Evolutionary conservation across 1,140 invertebrate genomes (phyloP), one percentile per base, ranked within the genome.

Genomic region (Cydia fagiglandana): DNA sequence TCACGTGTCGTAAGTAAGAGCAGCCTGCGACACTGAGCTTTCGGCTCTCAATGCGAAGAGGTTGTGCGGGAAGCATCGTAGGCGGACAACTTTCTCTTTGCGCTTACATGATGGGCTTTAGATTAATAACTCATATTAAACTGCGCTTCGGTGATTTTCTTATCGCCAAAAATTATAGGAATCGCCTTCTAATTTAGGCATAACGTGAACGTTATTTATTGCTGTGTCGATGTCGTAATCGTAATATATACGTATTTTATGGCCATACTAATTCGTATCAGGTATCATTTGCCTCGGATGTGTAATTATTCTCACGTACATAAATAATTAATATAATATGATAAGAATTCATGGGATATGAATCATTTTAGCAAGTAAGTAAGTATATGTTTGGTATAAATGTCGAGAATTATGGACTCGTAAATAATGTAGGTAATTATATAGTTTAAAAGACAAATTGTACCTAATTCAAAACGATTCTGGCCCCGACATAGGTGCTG

Each of bases 31-130:
- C 53, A 53, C 73, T 41, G 68, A 77, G 53, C 76, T 64, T 74
- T 45, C 76, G 70, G 70, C 38, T 38, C 73, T 41, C 7, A 66
- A 45, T 75, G 64, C 73, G 76, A 77, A 77, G 76, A 77, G 74
- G 77, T 81, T 88, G 84, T 75, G 83, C 84, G 79, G 81, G 78
- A 73, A 80, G n/a, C 80, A 78, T 79, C 80, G 86, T 86, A 86
- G 87, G 87, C 86, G 83, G 86, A 86, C 90, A 86, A 89, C 90
- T 90, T 90, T 89, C 88, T 86, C 86, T 91, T 88, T 82, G 81
- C 76, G 66, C 81, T 79, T 84, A 70, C 66, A 70, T 70, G 66
- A 70, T 45, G n/a, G 50, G 50, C 45, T 56, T 53, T 74, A 74
- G 45, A 74, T 74, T 74, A 53, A 74, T 74, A 28, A 74, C 50